Evolutionary conservation across 1,140 invertebrate species (phyloP).

Genomic region (Panonychus citri): DNA sequence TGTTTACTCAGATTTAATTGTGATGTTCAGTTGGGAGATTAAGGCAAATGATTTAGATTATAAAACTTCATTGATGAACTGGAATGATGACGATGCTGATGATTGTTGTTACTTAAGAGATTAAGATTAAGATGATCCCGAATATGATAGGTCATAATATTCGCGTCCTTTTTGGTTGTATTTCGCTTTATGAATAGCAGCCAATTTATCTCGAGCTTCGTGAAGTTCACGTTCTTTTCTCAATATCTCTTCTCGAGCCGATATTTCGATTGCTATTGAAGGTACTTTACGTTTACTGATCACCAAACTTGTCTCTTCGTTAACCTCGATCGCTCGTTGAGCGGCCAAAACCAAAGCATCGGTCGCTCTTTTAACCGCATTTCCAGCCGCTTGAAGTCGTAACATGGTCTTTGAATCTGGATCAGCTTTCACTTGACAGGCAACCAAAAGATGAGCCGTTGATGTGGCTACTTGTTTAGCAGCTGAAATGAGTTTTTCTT

Average conservation of each 20-base stretch:
- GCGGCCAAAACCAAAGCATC: conserved; percentile 86
- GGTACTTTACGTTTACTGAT: conserved; percentile 55
- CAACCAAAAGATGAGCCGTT: conserved; percentile 85
- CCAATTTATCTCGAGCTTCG: conserved; percentile 63
- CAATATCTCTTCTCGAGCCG: conserved; percentile 39
- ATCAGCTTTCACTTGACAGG: conserved; percentile 95
- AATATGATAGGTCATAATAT: background rate
- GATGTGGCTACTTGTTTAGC: conserved; percentile 89
- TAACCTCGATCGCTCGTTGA: conserved; percentile 65
- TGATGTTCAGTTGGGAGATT: too few relatives aligned
- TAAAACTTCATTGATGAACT: too few relatives aligned
- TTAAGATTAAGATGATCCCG: too few relatives aligned
- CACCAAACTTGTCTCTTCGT: conserved; percentile 68
- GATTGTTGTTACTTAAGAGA: too few relatives aligned
- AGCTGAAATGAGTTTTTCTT: conserved; percentile 86
- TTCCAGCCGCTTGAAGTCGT: conserved; percentile 68
- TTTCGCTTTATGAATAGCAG: conserved; percentile 26
- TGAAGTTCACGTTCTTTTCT: conserved; percentile 78
- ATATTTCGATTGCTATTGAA: conserved; percentile 64
- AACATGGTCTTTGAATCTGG: conserved; percentile 76
- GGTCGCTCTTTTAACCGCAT: conserved; percentile 88
- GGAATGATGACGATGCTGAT: too few relatives aligned
- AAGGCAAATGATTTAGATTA: too few relatives aligned
- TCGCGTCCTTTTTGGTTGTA: conserved; percentile 22
- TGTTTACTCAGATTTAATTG: too few relatives aligned